Conservation (phyloP, 2,888 invertebrate genomes). For the Napeogenes sylphis region DNA sequence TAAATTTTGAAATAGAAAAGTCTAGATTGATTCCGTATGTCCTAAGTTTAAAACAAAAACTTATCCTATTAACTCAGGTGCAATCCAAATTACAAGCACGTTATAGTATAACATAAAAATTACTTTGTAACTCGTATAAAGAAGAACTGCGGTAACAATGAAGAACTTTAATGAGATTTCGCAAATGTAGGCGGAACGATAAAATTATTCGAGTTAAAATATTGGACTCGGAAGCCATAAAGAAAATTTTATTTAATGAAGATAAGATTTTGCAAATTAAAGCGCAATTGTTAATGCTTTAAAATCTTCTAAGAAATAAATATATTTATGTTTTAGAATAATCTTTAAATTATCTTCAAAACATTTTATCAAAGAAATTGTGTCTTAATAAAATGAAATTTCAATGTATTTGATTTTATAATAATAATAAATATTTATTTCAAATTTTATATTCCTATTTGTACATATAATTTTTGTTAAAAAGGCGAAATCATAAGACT, state of each 20-base stretch:
- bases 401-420: too few species aligned
- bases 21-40: too few species aligned
- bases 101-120: constrained; percentile 6
- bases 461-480: too few species aligned
- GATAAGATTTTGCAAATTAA: constrained; percentile 56
- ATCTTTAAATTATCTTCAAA: neutral
- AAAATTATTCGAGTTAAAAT: constrained; percentile 64
- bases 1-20: too few species aligned
- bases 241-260: constrained; percentile 65
- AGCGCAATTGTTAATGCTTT: constrained; percentile 46
- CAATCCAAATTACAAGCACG: neutral
- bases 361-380: neutral
- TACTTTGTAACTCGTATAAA: constrained; percentile 14
- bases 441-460: too few species aligned
- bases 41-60: too few species aligned
- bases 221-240: constrained; percentile 68
- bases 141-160: constrained; percentile 24
- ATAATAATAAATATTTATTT: too few species aligned
- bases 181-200: constrained; percentile 53
- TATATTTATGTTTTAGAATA: constrained; percentile 19
- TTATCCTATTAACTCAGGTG: too few species aligned
- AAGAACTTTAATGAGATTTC: constrained; percentile 51
- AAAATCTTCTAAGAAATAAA: constrained; percentile 31
- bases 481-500: too few species aligned
- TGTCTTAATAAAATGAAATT: too few species aligned